Base-by-base conservation (phyloP, 2,113 vertebrate genomes). In the Oncorhynchus tshawytscha region DNA sequence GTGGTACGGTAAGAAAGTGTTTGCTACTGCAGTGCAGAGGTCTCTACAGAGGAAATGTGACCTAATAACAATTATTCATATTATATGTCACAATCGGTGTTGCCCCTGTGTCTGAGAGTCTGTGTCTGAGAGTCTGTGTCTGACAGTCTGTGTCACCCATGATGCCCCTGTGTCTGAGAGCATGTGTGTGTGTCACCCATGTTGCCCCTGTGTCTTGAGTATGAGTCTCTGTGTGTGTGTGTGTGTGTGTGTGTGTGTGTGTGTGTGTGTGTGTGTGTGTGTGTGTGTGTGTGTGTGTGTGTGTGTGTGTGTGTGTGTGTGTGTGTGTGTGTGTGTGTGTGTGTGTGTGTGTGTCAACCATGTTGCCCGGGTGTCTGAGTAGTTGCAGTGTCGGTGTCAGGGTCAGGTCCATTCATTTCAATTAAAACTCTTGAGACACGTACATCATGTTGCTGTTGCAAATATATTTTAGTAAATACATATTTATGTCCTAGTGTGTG, bases 351-450 rank as follows among this genome's bases (percentile, higher is more conserved):
- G 25, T 27, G 25, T 27, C 29, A 68, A 67, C 74, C 70, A 9
- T 71, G 70, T 69, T 45, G 31, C 20, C 67, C 22, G 6, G 13
- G 2, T 70, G 67, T 70, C 39, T 70, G 31, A 22, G 34, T 71
- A 9, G 16, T 25, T 68, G 31, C 71, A 66, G 51, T 82, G 86
- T 87, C 80, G 81, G 76, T 79, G 82, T 84, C 86, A 82, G 70
- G 82, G 81, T 86, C 49, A 73, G 29, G 74, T 12, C 75, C 84
- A 88, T 88, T 74, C 81, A 85, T 89, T 83, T 87, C 77, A 76
- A 45, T 65, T 25, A 12, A 67, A 68, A 57, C 78, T 39, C 34
- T 39, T 39, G 7, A 39, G 34, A 39, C 31, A 34, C 34, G 34
- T 39, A 8, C 34, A 39, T 39, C 34, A 8, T 39, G 34, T 39